Conservation (phyloP, 2,797 vertebrate species). For the Agapornis canus region DNA sequence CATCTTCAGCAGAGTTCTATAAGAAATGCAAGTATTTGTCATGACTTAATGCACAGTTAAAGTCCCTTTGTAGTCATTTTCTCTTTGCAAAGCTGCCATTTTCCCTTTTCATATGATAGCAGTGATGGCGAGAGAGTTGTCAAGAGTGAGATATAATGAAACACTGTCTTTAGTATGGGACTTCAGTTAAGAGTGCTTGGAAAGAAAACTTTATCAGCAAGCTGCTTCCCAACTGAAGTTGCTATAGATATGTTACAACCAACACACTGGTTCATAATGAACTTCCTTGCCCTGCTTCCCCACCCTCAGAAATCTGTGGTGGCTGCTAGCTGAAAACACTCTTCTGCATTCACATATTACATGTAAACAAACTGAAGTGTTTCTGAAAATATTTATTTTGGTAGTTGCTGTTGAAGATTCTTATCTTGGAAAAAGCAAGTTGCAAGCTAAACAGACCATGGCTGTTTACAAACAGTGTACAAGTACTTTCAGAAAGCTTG, state of each 20-base stretch:
- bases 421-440: neutral
- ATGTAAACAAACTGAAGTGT: slow-evolving; percentile 34
- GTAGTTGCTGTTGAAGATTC: neutral
- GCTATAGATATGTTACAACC: neutral
- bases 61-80: neutral
- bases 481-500: neutral
- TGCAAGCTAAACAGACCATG: neutral
- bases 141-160: neutral
- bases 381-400: slow-evolving; percentile 27
- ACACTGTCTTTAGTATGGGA: neutral
- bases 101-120: neutral
- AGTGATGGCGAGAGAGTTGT: neutral
- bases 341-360: neutral
- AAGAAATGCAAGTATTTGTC: neutral
- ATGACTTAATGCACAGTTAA: neutral
- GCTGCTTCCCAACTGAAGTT: neutral
- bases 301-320: slow-evolving; percentile 16
- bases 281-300: neutral
- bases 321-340: neutral
- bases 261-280: neutral
- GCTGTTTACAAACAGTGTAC: neutral
- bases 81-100: neutral
- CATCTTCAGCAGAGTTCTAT: neutral
- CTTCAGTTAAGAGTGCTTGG: neutral
- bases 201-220: neutral